Evolutionary conservation across 2,888 invertebrate species (phyloP).

Genomic region (Folsomia manolachei): DNA sequence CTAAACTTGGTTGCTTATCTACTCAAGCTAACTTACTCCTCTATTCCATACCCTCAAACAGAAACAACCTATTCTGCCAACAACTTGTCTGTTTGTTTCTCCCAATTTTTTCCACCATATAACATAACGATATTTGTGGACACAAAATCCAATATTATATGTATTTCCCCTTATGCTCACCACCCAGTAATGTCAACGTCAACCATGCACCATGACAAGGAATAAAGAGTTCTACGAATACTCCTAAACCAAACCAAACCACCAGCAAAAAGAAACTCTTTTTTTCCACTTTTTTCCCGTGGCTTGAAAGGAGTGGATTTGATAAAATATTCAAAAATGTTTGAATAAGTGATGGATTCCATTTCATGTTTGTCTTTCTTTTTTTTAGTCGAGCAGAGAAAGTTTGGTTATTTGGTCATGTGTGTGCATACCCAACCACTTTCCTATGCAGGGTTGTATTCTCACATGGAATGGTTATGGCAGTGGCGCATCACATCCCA

Average conservation of each 20-base stretch:
- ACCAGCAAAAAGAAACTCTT: background rate
- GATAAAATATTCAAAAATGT: slow-evolving; percentile 10
- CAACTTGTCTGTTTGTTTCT: slow-evolving; percentile 10
- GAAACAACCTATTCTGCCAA: background rate
- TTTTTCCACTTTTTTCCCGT: background rate
- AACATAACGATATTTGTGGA: slow-evolving; percentile 10
- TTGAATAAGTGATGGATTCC: slow-evolving; percentile 10
- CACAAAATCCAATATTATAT: slow-evolving; percentile 7
- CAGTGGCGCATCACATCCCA: background rate
- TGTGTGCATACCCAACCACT: background rate
- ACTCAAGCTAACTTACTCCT: background rate
- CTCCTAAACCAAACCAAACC: background rate
- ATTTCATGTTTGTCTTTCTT: slow-evolving; percentile 8
- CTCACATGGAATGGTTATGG: background rate
- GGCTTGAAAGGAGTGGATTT: background rate
- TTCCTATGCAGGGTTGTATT: too few relatives aligned
- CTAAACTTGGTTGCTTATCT: too few relatives aligned
- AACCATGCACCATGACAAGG: background rate
- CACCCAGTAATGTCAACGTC: background rate
- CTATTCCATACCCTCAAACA: background rate
- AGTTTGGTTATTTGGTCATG: background rate
- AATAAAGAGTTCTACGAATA: too few relatives aligned
- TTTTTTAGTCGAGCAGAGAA: background rate
- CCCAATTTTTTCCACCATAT: slow-evolving; percentile 7
- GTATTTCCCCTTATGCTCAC: background rate